Evolutionary conservation across 2,888 invertebrate species (phyloP), one percentile per base, ranked within the genome.

Genomic region (Drosophila eohydei): DNA sequence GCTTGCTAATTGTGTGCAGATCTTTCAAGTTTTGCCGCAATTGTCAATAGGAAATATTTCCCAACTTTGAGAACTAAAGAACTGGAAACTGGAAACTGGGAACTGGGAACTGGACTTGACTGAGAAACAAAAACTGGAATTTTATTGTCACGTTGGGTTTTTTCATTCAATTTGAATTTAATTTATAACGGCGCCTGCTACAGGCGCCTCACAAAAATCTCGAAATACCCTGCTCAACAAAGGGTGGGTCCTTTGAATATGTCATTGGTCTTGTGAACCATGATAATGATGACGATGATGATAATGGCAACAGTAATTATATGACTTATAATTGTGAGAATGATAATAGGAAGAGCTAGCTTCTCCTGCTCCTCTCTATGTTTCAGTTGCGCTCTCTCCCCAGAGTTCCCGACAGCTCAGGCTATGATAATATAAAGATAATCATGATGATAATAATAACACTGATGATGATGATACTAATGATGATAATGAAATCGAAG

Each of bases 11-110:
- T 84, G 66, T 55, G 36, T 60, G 78, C 56, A 71, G 40, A 54
- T 63, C 79, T 86, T 83, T 83, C 59, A 88, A 66, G 71, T 83
- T 86, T 72, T n/a, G 87, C 87, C 83, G 87, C 75, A 52, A 57
- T 67, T 61, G 69, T 65, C 63, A 7, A 71, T 63, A 40, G 62
- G 63, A 70, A 60, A 64, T 56, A 40, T n/a, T 44, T 55, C 34
- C 14, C 14, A 58, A 67, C 44, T 52, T 32, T 46, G 66, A 51
- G 71, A 44, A 43, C 38, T 12, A 34, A 26, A n/a, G 6, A n/a
- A 51, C 44, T 50, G 63, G n/a, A 6, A 21, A 16, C 40, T 12
- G 2, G 36, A 12, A 11, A 54, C 50, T 50, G 61, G 7, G 8
- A 9, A 32, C 40, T 32, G 60, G n/a, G n/a, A 46, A 54, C 50